A percentile compares a stretch with the other conserved stretches of the same genome.
Conservation (phyloP, 2,888 invertebrate genomes). For the Drosophila incognita region DNA sequence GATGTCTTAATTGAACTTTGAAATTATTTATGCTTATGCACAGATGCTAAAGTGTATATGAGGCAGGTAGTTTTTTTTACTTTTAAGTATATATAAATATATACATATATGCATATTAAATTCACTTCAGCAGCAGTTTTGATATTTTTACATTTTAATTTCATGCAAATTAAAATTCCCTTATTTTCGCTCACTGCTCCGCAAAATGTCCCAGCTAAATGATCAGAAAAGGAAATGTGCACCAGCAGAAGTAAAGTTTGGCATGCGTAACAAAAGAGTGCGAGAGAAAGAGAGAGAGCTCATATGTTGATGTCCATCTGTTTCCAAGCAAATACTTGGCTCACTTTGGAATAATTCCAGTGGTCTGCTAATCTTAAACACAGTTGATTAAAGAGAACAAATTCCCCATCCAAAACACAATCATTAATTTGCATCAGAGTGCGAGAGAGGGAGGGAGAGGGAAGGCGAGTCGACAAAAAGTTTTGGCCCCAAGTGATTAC, state of each 20-base stretch:
- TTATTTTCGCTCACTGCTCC: too few species aligned
- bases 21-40: not conserved
- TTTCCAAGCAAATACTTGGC: not conserved
- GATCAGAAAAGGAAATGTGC: not conserved
- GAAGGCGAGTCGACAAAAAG: slow-evolving; percentile 23
- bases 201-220: not conserved
- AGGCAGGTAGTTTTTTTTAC: not conserved
- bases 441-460: not conserved
- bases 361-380: not conserved
- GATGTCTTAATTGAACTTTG: not conserved
- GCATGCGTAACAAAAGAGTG: not conserved
- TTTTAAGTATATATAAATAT: not conserved
- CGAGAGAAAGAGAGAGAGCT: not conserved
- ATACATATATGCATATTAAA: not conserved
- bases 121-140: not conserved
- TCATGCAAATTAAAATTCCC: not conserved
- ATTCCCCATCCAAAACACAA: slow-evolving; percentile 4
- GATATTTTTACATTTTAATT: not conserved
- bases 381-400: not conserved
- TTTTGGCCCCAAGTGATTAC: slow-evolving; percentile 78
- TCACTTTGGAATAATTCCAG: not conserved
- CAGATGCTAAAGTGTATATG: not conserved
- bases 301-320: not conserved
- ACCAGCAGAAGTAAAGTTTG: not conserved
- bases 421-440: slow-evolving; percentile 62